Base-by-base conservation (phyloP, 2,113 vertebrate species). In the Genyomyrus donnyi region DNA sequence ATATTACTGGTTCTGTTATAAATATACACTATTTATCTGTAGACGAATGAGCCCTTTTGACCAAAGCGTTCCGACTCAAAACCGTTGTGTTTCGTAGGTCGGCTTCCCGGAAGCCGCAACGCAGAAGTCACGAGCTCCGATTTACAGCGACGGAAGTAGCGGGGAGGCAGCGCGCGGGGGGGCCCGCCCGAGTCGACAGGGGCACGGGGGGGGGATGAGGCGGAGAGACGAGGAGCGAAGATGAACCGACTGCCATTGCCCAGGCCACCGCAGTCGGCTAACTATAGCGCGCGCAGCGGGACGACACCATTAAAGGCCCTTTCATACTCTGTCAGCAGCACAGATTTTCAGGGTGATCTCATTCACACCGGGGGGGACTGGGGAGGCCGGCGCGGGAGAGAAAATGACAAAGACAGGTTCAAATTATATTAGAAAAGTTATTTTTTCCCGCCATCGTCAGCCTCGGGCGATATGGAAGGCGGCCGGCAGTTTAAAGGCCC, bases 291-390 rank as follows among this genome's bases (percentile, higher is more conserved):
- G 1, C 87, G 21, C 91, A 88, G 90, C 87, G 83, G 91, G 92
- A 80, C 62, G 88, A 91, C 88, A 48, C 88, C 90, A 93, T 93
- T 92, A 91, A 90, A 89, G 90, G 91, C 87, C 89, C 90, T 90
- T 89, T 88, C 90, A 89, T 89, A 53, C 85, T 35, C 90, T 77
- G 91, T 91, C 91, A 92, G 88, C 88, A 90, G 84, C 58, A 88
- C 46, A 53, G 52, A 77, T 89, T 87, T 87, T 90, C 35, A 89
- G 70, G 89, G 88, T 45, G 35, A 58, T 88, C 70, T 90, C 88
- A 48, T 90, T 90, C 58, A 50, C 89, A 83, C 92, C 74, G 91
- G 84, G 27, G 56, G 86, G 62, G 52, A 62, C 74, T 42, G 31
- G 77, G 31, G 52, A 85, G 56, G n/a, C 48, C 48, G 66, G 74